Conservation (phyloP, 2,113 vertebrate genomes). For the Lipotes vexillifer region DNA sequence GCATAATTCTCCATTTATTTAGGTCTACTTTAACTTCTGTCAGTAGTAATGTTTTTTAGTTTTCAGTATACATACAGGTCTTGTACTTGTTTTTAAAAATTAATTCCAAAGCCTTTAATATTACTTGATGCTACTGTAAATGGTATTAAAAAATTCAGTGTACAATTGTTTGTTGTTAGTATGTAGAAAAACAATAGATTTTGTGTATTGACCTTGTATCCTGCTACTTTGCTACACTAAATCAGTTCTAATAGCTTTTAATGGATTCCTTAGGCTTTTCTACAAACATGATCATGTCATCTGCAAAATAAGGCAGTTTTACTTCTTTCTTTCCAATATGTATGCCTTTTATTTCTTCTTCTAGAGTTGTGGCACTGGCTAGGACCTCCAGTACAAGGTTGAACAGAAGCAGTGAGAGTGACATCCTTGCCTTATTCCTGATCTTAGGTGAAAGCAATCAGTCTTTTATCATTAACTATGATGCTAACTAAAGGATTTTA, state of each 20-base stretch:
- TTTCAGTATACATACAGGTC: not conserved
- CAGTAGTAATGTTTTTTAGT: not conserved
- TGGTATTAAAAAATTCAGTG: not conserved
- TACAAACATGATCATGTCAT: not conserved
- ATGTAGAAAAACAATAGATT: not conserved
- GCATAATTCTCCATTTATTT: not conserved
- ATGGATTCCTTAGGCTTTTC: not conserved
- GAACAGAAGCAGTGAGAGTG: not conserved
- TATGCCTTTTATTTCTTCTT: not conserved
- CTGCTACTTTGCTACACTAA: not conserved
- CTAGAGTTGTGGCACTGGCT: not conserved
- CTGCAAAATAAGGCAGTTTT: not conserved
- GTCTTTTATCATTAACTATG: not conserved
- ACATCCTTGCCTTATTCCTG: not conserved
- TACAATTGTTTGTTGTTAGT: slow-evolving; percentile 2
- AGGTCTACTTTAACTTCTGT: not conserved
- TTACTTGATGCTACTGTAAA: not conserved
- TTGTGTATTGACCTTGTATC: not conserved
- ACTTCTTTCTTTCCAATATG: not conserved
- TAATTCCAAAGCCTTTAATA: not conserved
- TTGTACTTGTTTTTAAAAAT: not conserved
- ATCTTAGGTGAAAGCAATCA: not conserved
- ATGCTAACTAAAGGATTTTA: not conserved
- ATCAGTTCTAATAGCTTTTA: not conserved
- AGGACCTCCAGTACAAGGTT: not conserved